Base-by-base conservation (phyloP, 2,113 vertebrate genomes). In the Neofelis nebulosa region DNA sequence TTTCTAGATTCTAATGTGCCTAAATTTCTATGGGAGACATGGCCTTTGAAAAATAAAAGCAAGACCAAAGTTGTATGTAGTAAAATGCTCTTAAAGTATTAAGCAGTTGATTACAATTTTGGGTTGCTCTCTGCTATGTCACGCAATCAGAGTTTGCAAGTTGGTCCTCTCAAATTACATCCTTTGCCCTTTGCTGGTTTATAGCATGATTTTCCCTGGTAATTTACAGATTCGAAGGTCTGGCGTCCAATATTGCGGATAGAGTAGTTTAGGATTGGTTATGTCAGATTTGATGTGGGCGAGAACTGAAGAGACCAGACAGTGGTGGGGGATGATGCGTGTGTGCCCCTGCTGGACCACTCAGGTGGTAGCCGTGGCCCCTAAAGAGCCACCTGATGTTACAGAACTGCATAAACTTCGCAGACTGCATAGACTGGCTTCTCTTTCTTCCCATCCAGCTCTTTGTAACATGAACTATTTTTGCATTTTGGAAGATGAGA, bases 11-110 rank as follows among this genome's bases (percentile, higher is more conserved):
- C n/a, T 36, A 27, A 36, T 23, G n/a, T 66, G 45, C 21, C 23
- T 73, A 50, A 21, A 66, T 85, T 87, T 85, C 82, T 84, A 12
- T n/a, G 15, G 78, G 79, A 96, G 93, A 73, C 19, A 52, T 2
- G 95, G 41, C 33, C 85, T 97, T 74, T 71, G 25, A 91, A 65
- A 95, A 84, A 57, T 23, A 76, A 94, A 93, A 83, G 38, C n/a
- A 74, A 68, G 41, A 57, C 2, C 25, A 9, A 87, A 55, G 11
- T 66, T 73, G 8, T 31, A 48, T 21, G 23, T 68, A 57, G 41
- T 48, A 50, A 79, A 84, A 38, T 38, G 61, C 41, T 50, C 27
- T 93, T n/a, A 69, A 81, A 69, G 25, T 87, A 31, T 69, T 66
- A 88, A 36, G 48, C 16, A n/a, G 41, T 33, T 76, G 11, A 36